Conservation (phyloP, 2,888 invertebrate genomes). For the Lordiphosa andalusiaca region DNA sequence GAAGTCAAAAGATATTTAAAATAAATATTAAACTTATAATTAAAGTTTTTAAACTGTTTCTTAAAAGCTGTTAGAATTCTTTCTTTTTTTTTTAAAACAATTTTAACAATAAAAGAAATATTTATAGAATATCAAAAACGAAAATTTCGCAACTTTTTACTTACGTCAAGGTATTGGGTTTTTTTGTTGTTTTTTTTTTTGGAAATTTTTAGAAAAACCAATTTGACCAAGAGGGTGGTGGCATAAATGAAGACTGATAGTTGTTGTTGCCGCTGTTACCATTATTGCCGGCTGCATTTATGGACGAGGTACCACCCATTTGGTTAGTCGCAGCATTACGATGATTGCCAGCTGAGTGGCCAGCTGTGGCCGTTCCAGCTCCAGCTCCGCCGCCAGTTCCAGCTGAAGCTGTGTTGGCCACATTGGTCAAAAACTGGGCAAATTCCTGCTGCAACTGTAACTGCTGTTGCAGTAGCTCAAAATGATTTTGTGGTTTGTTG, state of each 20-base stretch:
- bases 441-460: slow-evolving; percentile 76
- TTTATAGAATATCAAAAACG: slow-evolving; percentile 2
- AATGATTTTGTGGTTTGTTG: slow-evolving; percentile 77
- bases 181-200: not conserved
- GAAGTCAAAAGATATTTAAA: too few species aligned
- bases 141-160: slow-evolving; percentile 7
- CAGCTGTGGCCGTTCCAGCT: slow-evolving; percentile 20
- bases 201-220: slow-evolving; percentile 53
- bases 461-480: slow-evolving; percentile 74
- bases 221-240: slow-evolving; percentile 54
- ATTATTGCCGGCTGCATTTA: slow-evolving; percentile 6
- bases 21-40: too few species aligned
- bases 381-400: slow-evolving; percentile 13
- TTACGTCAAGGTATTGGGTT: too few species aligned
- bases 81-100: not conserved
- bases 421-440: slow-evolving; percentile 73
- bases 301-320: slow-evolving; percentile 6
- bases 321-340: slow-evolving; percentile 12
- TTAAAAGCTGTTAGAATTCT: slow-evolving; percentile 2
- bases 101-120: slow-evolving; percentile 1
- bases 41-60: not conserved
- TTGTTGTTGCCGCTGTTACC: slow-evolving; percentile 39
- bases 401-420: slow-evolving; percentile 55
- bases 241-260: slow-evolving; percentile 52
- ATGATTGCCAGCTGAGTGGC: slow-evolving; percentile 15